Percentiles rank a stretch among this genome's conserved stretches.
Conservation (phyloP, 2,113 vertebrate species). For the Vicugna pacos region DNA sequence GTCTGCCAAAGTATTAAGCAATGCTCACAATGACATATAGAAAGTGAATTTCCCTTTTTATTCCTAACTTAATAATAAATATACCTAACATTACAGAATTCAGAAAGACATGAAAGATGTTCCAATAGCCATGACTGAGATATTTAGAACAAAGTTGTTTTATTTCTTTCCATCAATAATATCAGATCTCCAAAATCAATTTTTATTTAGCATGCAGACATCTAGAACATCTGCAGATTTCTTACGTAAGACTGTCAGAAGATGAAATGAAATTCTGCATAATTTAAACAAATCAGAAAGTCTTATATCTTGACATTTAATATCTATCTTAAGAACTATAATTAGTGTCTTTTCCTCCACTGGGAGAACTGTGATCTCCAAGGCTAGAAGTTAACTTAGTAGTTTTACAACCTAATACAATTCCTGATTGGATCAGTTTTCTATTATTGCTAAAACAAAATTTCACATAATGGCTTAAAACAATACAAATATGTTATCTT, state of each 20-base stretch:
- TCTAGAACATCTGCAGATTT: neutral
- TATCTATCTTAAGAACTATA: conserved; percentile 12
- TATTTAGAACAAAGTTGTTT: conserved; percentile 27
- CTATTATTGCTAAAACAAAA: conserved; percentile 1
- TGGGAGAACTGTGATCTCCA: neutral
- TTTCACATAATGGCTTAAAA: neutral
- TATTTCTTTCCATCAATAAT: neutral
- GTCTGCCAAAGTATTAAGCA: neutral
- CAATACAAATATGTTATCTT: conserved; percentile 4
- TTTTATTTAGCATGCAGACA: neutral
- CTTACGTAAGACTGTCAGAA: neutral
- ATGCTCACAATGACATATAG: neutral
- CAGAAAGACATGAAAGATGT: neutral
- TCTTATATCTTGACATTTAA: neutral
- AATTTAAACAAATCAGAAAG: conserved; percentile 23
- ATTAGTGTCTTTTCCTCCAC: neutral
- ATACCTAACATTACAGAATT: neutral
- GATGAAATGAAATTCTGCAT: neutral
- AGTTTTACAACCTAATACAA: neutral
- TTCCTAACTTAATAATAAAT: neutral
- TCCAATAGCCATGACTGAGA: neutral
- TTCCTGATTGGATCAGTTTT: neutral
- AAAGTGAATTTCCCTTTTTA: neutral
- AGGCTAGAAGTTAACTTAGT: neutral
- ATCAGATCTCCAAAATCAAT: neutral